phyloP scores from a whole-genome alignment of 2,797 vertebrate genomes.

The Cryptoprocta ferox region DNA sequence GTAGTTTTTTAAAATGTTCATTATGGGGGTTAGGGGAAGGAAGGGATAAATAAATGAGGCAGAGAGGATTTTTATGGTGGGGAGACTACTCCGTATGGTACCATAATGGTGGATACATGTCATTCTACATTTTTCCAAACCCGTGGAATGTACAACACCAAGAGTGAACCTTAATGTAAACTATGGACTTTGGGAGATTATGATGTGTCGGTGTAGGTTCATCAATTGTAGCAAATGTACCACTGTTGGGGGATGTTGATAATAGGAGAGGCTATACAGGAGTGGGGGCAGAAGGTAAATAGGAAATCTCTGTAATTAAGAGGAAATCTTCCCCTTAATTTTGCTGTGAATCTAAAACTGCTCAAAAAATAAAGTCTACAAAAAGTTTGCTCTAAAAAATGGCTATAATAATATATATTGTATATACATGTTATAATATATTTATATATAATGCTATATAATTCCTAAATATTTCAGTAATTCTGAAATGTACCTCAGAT shows the following conservation, averaged over 20 bases:
- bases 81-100: not conserved
- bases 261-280: not conserved
- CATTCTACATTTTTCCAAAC: not conserved
- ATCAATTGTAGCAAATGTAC: not conserved
- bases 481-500: not conserved
- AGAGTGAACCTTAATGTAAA: not conserved
- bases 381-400: not conserved
- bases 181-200: not conserved
- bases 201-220: not conserved
- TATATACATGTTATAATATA: not conserved
- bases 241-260: not conserved
- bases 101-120: not conserved
- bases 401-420: not conserved
- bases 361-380: not conserved
- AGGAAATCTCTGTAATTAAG: not conserved
- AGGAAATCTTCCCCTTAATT: not conserved
- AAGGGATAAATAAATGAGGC: not conserved
- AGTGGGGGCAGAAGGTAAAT: fast-evolving
- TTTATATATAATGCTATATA: not conserved
- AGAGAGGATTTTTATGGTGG: not conserved
- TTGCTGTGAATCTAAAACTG: not conserved
- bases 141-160: not conserved
- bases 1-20: not conserved
- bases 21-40: not conserved
- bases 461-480: not conserved